These are phyloP conservation scores for Acomys russatus DNA, from an alignment of 2,797 vertebrate genomes.

Conservation along the genomic window DNA sequence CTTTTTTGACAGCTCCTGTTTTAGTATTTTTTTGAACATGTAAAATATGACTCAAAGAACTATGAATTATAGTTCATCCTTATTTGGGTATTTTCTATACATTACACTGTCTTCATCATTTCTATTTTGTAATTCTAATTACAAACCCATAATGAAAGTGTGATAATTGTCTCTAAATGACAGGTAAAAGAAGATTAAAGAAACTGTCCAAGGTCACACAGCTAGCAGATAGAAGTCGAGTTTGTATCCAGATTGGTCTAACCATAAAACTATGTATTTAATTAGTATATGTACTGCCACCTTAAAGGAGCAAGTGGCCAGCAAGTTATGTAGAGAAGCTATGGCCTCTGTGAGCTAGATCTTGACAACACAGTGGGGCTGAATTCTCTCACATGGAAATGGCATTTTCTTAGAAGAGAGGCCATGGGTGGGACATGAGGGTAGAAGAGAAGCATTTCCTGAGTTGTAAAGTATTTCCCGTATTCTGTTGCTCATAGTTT, in stretches of 20 bases:
- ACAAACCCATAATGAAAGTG: not conserved
- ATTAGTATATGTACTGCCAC: not conserved
- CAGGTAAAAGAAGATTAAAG: conserved; percentile 9
- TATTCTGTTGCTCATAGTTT: not conserved
- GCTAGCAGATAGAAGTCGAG: not conserved
- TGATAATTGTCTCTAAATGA: conserved; percentile 22
- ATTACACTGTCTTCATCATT: not conserved
- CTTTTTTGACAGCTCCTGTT: not conserved
- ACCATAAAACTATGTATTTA: conserved; percentile 37
- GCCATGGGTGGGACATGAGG: not conserved
- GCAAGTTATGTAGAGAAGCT: not conserved
- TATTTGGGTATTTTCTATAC: conserved; percentile 6
- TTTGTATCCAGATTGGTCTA: conserved; percentile 27
- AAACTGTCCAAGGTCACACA: not conserved
- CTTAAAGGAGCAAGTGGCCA: not conserved
- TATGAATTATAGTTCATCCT: conserved; percentile 2
- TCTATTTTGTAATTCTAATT: not conserved
- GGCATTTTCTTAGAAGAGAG: conserved; percentile 35
- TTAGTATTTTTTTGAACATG: conserved; percentile 28
- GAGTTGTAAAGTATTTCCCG: conserved; percentile 3
- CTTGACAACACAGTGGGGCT: not conserved
- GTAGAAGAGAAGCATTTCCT: conserved; percentile 24
- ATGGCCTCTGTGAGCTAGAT: conserved; percentile 9
- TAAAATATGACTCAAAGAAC: not conserved
- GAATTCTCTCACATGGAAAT: not conserved